Evolutionary conservation across 1,140 invertebrate genomes (phyloP), one percentile per base, ranked within the genome.

Genomic region (Steinernema khuongi): DNA sequence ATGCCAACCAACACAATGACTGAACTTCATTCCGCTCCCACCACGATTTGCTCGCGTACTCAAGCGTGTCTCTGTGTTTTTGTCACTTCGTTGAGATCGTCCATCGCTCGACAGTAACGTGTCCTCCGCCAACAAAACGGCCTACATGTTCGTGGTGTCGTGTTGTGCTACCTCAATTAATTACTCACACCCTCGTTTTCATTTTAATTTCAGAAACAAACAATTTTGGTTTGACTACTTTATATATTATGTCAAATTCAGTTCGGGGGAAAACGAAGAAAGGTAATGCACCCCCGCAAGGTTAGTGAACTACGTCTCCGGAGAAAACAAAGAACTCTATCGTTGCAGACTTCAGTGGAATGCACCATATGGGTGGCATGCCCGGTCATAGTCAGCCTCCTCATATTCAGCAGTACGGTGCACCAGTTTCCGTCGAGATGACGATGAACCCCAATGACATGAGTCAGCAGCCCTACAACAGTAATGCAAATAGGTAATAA

Each of bases 231-330:
- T 60, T 60, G 50, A 60, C 50, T 14, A 17, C 11, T 22, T 60
- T 60, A 41, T 60, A 60, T 60, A 60, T 60, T 60, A 60, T 60
- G 50, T 60, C 50, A 60, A 60, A 60, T 60, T n/a, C 11, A 60
- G 50, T 7, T 60, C 11, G 50, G 50, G 50, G 50, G 50, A 11
- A 60, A 60, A 22, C 7, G 19, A 60, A 60, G 50, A 60, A 60
- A 60, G 50, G 50, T 60, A 60, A 60, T 60, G 50, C 50, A 60
- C 50, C 50, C 50, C 50, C 50, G 11, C 50, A 60, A 60, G 50
- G 50, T 60, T 17, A 60, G 50, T 26, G n/a, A 7, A n/a, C 50
- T 7, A n/a, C 36, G 36, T 41, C 7, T 11, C 36, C n/a, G 36
- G n/a, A 41, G 36, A 41, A 11, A 11, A n/a, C 7, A 41, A 41